Evolutionary conservation across 2,888 invertebrate genomes (phyloP), one percentile per base, ranked within the genome.

Genomic region (Rhamphomyia laevipes): DNA sequence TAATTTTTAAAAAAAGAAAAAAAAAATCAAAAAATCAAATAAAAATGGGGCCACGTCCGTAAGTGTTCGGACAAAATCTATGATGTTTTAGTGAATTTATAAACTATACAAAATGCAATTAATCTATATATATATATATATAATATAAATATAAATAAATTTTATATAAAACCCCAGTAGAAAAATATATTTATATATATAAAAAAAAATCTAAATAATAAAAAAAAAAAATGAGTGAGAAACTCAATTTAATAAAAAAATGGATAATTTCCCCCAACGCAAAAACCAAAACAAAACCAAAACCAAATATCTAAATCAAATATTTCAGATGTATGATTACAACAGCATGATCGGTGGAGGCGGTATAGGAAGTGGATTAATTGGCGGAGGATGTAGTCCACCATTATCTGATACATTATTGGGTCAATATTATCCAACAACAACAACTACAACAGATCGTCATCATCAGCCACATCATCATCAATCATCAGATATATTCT

Each of bases 321-420:
- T 64, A 65, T 70, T 71, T 69, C 71, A 71, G 70, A 71, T 71
- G 68, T 71, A 67, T 64, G 65, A 66, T 66, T 67, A 63, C 64
- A 67, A 61, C 64, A 59, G 66, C 57, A 61, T 63, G 54, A 49
- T 63, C 56, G 66, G 70, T 62, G 23, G 42, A 23, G 38, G 38
- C 12, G 38, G 38, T 18, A n/a, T n/a, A 37, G 23, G 23, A 27
- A 9, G 23, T 6, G 23, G 23, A 7, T 5, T 27, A 27, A 9
- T 4, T 7, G 23, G 23, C 4, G 23, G 23, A 27, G 23, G 23
- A 27, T 27, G 4, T 18, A 68, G 69, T 57, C 68, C 70, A 56
- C 68, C 70, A 58, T 60, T 69, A 59, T 67, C 68, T 56, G 70
- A 70, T 57, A 68, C 53, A 37, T 45, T 70, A 55, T 64, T 68